Evolutionary conservation across 2,888 invertebrate genomes (phyloP).

Genomic region (Incurvaria masculella): DNA sequence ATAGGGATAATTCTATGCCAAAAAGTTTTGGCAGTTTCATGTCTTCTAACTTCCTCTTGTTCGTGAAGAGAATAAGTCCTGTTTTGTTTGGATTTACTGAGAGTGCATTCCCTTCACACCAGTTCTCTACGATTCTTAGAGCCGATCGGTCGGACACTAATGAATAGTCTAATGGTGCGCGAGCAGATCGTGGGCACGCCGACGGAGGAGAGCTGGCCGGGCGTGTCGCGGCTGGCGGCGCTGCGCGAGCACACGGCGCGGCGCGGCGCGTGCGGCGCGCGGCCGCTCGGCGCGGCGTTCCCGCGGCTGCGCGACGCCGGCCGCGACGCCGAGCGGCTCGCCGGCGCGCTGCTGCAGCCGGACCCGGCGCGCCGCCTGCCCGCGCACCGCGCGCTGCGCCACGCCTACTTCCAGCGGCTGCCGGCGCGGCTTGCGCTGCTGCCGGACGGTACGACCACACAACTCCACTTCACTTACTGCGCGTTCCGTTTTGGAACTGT

Average conservation of each 20-base stretch:
- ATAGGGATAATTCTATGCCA: too few relatives aligned
- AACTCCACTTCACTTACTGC: too few relatives aligned
- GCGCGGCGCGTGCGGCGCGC: conserved; percentile 66
- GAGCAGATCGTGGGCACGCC: conserved; percentile 88
- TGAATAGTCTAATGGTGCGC: conserved; percentile 5
- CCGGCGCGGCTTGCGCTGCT: conserved; percentile 87
- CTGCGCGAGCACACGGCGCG: conserved; percentile 67
- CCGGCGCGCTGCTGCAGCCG: conserved; percentile 77
- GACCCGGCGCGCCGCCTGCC: conserved; percentile 85
- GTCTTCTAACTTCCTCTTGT: too few relatives aligned
- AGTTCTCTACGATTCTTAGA: too few relatives aligned
- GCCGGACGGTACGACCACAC: conserved; percentile 96
- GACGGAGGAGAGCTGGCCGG: conserved; percentile 89
- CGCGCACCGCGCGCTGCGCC: conserved; percentile 82
- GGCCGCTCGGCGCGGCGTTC: conserved; percentile 81
- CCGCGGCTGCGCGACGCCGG: conserved; percentile 88
- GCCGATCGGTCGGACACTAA: too few relatives aligned
- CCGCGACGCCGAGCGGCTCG: conserved; percentile 84
- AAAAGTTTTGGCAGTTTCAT: too few relatives aligned
- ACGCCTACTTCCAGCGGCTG: conserved; percentile 88
- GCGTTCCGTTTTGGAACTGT: too few relatives aligned
- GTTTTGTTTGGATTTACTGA: too few relatives aligned
- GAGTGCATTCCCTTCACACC: too few relatives aligned
- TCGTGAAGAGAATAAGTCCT: too few relatives aligned
- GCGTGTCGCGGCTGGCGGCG: conserved; percentile 83